A percentile compares a stretch with the other conserved stretches of the same genome.
Conservation (phyloP, 2,113 vertebrate species). For the Lampris megalopsis region DNA sequence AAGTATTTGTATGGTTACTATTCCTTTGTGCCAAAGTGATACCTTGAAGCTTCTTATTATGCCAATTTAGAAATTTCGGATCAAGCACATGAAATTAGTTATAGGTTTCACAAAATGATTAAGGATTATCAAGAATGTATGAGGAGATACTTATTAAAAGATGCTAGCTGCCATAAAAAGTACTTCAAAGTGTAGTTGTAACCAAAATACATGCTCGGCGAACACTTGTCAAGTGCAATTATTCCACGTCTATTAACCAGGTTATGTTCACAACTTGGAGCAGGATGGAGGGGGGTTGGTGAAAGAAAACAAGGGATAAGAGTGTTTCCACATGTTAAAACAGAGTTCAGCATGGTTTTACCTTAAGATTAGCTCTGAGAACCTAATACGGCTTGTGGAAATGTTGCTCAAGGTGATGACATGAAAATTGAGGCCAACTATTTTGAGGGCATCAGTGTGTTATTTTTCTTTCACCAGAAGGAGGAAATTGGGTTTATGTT, state of each 20-base stretch:
- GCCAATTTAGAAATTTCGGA: conserved; percentile 26
- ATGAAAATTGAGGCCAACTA: neutral
- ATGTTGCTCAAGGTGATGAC: neutral
- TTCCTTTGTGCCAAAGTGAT: conserved; percentile 26
- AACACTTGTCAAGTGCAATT: conserved; percentile 15
- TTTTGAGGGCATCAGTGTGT: neutral
- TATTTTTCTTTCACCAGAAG: neutral
- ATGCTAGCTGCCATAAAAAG: too few relatives aligned
- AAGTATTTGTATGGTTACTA: neutral
- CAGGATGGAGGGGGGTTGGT: neutral
- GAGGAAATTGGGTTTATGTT: conserved; percentile 5
- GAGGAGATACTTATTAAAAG: too few relatives aligned
- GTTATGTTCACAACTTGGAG: conserved; percentile 9
- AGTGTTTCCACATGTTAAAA: conserved; percentile 20
- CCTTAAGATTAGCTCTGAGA: conserved; percentile 8
- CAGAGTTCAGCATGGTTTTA: neutral
- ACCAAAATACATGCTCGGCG: too few relatives aligned
- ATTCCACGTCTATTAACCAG: conserved; percentile 11
- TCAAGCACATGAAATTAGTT: conserved; percentile 29
- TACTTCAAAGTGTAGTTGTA: too few relatives aligned
- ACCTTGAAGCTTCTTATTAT: conserved; percentile 7
- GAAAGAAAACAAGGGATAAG: conserved; percentile 3
- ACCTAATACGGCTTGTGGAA: neutral
- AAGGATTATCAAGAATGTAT: neutral
- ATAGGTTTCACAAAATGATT: conserved; percentile 21